phyloP scores from a whole-genome alignment of 2,797 vertebrate species.

The Enteromius unitaeniatus region DNA sequence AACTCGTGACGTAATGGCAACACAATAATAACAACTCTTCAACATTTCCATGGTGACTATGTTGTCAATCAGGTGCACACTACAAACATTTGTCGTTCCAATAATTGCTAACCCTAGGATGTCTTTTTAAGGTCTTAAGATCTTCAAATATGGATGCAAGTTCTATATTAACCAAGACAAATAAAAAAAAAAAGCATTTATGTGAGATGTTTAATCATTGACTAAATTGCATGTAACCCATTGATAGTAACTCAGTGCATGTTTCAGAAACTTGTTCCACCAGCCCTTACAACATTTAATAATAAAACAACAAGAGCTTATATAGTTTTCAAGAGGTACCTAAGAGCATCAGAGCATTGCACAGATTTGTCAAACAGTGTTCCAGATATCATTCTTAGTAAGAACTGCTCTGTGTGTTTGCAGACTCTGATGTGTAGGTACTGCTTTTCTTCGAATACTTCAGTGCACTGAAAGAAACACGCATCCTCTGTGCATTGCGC shows the following conservation, averaged over 20 bases:
- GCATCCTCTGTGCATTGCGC: constrained; percentile 83
- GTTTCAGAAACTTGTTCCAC: not conserved
- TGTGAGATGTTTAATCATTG: not conserved
- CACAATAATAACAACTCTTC: not conserved
- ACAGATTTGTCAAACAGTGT: not conserved
- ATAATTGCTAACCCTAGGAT: not conserved
- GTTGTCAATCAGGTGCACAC: not conserved
- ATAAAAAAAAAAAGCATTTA: not conserved
- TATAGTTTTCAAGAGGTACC: too few relatives aligned
- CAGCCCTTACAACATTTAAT: not conserved
- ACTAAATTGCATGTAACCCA: not conserved
- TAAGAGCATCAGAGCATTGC: not conserved
- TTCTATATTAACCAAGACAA: not conserved
- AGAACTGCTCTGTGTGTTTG: constrained; percentile 80
- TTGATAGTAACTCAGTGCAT: not conserved
- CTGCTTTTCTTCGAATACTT: constrained; percentile 81
- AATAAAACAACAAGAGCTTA: not conserved
- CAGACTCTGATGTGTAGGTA: constrained; percentile 79
- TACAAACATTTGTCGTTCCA: not conserved
- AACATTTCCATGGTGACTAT: not conserved
- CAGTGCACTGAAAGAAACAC: constrained; percentile 84
- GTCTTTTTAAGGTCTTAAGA: not conserved
- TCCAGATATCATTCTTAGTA: constrained; percentile 49
- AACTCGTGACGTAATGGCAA: not conserved
- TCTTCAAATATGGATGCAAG: not conserved